Base-by-base conservation (phyloP, 92 coral and sea anemone genomes). In the Meandrina meandrites region DNA sequence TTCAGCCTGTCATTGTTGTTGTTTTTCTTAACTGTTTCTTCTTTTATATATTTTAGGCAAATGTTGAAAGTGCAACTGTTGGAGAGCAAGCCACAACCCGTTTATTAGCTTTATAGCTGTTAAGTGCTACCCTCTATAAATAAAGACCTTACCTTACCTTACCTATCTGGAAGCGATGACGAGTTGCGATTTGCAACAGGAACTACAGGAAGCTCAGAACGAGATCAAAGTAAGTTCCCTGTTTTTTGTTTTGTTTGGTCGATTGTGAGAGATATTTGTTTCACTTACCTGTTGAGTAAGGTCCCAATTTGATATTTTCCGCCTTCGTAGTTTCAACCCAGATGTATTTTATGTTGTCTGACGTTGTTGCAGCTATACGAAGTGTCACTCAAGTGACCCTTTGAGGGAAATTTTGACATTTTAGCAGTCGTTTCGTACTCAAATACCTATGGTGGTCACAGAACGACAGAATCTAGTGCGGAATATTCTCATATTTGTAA, bases 141-240 rank as follows among this genome's bases (percentile, higher is more conserved):
- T n/a, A n/a, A n/a, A n/a, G n/a, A n/a, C n/a, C n/a, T n/a, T n/a
- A n/a, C n/a, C n/a, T n/a, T n/a, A n/a, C n/a, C n/a, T n/a, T n/a
- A n/a, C n/a, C n/a, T n/a, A n/a, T 18, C 21, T 28, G 62, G 37
- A 13, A 31, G 8, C 16, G 53, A 66, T 84, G 82, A 18, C 50
- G 79, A 40, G 15, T 3, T 17, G 57, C 50, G n/a, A 30, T 5
- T 75, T 75, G 40, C 30, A 75, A n/a, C 79, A 75, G 21, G 56
- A 75, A 75, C 18, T 75, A 19, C 32, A 19, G 21, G 32, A 40
- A 3, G 32, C 79, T 19, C 56, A 75, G 31, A 75, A 40, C 28
- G 79, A 75, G 28, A 75, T 45, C 22, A 75, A 75, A 30, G 79
- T 75, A 42, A 74, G 78, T 35, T 32, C 22, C 42, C 78, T 34